A percentile compares a stretch with the other conserved stretches of the same genome.
These are phyloP conservation scores for Notolepis coatsorum DNA, from an alignment of 2,797 vertebrate species.

Conservation along the genomic window DNA sequence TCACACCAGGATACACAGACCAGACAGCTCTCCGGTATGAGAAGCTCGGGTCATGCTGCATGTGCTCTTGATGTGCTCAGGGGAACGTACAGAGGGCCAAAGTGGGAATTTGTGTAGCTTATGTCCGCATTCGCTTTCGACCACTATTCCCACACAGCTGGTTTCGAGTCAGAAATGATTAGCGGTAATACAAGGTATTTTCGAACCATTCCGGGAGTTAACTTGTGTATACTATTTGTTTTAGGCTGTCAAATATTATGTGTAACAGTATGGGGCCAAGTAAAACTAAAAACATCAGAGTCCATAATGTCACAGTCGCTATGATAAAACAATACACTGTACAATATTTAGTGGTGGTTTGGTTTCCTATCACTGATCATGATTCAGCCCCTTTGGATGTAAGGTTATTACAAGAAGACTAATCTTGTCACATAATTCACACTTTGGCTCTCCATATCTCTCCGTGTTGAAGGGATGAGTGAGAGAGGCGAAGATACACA, in stretches of 20 bases:
- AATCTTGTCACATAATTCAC: background rate
- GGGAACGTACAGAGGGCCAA: constrained; percentile 46
- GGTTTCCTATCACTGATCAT: constrained; percentile 12
- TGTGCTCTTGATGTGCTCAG: constrained; percentile 43
- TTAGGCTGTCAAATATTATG: constrained; percentile 42
- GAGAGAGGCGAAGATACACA: background rate
- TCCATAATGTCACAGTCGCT: constrained; percentile 14
- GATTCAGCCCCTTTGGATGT: constrained; percentile 9
- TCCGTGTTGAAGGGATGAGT: constrained; percentile 7
- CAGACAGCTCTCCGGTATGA: constrained; percentile 48
- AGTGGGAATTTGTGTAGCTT: constrained; percentile 58
- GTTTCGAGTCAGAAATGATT: constrained; percentile 69
- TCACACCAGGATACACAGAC: constrained; percentile 34
- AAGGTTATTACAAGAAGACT: constrained; percentile 14
- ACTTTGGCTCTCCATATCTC: constrained; percentile 13
- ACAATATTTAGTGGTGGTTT: constrained; percentile 23
- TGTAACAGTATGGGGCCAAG: constrained; percentile 41
- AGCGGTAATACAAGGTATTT: constrained; percentile 51
- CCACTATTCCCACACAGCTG: constrained; percentile 70
- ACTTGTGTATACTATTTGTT: constrained; percentile 50
- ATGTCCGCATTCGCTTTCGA: constrained; percentile 51
- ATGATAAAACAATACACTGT: constrained; percentile 29
- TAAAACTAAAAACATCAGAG: constrained; percentile 11
- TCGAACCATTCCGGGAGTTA: constrained; percentile 41
- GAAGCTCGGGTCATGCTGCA: constrained; percentile 35